Evolutionary conservation across 2,113 vertebrate genomes (phyloP).

Genomic region (Engystomops pustulosus): DNA sequence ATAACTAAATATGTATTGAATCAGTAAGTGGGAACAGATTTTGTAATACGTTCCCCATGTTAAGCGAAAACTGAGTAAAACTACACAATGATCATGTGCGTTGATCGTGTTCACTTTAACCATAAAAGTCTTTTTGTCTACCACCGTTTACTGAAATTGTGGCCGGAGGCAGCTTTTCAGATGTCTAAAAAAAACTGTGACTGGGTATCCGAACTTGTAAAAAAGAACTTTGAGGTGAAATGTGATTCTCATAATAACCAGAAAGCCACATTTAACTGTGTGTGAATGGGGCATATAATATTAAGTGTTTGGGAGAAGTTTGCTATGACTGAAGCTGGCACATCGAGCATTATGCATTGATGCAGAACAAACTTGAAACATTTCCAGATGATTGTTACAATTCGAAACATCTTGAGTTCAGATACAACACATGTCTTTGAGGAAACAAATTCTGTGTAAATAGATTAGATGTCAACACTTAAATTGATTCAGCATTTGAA

Average conservation of each 20-base stretch:
- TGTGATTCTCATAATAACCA: constrained; percentile 16
- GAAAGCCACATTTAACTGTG: constrained; percentile 14
- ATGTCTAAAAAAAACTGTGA: background rate
- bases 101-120: background rate
- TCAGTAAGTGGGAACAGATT: constrained; percentile 3
- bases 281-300: constrained; percentile 40
- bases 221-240: constrained; percentile 33
- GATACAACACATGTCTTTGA: constrained; percentile 40
- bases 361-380: constrained; percentile 44
- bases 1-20: background rate
- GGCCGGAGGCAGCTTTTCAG: constrained; percentile 19
- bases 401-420: constrained; percentile 30
- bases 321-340: constrained; percentile 7
- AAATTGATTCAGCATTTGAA: constrained; percentile 20
- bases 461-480: constrained; percentile 34
- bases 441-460: constrained; percentile 21
- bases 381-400: constrained; percentile 45
- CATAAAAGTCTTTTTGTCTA: constrained; percentile 32
- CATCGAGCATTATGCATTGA: constrained; percentile 32
- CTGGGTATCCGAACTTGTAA: background rate
- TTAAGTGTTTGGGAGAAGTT: constrained; percentile 16
- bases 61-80: background rate
- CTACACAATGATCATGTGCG: background rate
- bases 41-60: background rate
- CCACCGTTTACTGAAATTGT: background rate